Evolutionary conservation across 2,113 vertebrate species (phyloP), one percentile per base, ranked within the genome.

Genomic region (Chinchilla lanigera): DNA sequence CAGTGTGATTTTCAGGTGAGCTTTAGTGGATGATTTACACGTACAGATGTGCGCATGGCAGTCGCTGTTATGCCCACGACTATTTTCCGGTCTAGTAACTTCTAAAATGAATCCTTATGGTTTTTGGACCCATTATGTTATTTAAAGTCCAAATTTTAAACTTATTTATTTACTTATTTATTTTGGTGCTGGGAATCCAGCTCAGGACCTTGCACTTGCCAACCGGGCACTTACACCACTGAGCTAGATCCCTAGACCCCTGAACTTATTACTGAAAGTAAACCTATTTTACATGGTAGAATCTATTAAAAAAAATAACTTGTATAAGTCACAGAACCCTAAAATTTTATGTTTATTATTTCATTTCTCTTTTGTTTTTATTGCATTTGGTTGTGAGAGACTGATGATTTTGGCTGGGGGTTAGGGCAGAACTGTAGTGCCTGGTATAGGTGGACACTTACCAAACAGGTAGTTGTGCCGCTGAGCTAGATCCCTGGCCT

Each of bases 111-210:
- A 58, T 56, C 38, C 56, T 89, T 84, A 41, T 58, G 77, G 80
- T 67, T 95, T 16, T 92, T 93, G 35, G 24, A 47, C 90, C 33
- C 56, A 4, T 69, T 88, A 83, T 90, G 83, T 95, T 94, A 60
- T 85, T 96, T 90, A 94, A 93, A 80, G 30, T 33, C 13, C 61
- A 67, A 80, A 95, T 91, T 17, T 96, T 69, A 89, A 93, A 58
- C 24, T 87, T 87, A 93, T 54, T 60, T 50, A 50, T 50, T 50
- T 50, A 50, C 9, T 50, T 50, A n/a, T n/a, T n/a, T n/a, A n/a
- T 50, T 50, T 50, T 50, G 47, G 47, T 50, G 47, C 47, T 50
- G 47, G 47, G 47, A 50, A 50, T 50, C 5, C 5, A 50, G 47
- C 9, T 50, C 47, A 50, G 47, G 47, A 50, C 47, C 47, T 50